phyloP scores from a whole-genome alignment of 2,797 vertebrate genomes.

The Sebastolobus altivelis region DNA sequence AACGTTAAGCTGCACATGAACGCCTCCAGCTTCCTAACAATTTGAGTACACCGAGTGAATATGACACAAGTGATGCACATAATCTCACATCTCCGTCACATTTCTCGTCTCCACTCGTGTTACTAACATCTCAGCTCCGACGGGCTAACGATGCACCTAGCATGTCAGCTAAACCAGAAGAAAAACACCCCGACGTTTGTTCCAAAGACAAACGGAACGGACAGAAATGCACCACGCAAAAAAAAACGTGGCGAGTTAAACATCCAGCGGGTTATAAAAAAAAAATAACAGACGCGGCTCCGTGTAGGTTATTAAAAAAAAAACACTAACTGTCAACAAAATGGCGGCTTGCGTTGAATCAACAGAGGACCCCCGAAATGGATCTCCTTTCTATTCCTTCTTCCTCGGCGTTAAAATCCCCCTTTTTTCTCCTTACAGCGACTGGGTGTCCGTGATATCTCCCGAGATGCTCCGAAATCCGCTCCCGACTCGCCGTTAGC shows the following conservation, averaged over 20 bases:
- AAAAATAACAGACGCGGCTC: constrained; percentile 70
- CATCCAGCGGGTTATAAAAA: constrained; percentile 39
- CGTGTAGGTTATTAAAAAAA: constrained; percentile 84
- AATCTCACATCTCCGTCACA: constrained; percentile 78
- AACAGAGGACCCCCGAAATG: constrained; percentile 88
- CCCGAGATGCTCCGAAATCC: constrained; percentile 72
- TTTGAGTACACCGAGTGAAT: constrained; percentile 39
- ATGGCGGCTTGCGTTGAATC: constrained; percentile 91
- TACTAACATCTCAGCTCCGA: constrained; percentile 78
- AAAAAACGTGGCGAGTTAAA: constrained; percentile 6
- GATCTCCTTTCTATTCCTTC: constrained; percentile 81
- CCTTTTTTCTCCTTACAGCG: constrained; percentile 61
- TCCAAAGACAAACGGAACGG: constrained; percentile 20
- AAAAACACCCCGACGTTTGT: constrained; percentile 15
- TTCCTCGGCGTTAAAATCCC: constrained; percentile 57
- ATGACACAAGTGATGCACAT: constrained; percentile 72
- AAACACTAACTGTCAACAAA: constrained; percentile 90
- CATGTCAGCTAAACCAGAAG: constrained; percentile 56
- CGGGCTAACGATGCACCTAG: constrained; percentile 80
- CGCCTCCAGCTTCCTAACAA: constrained; percentile 1
- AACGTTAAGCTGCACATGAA: constrained; percentile 10
- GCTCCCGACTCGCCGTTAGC: constrained; percentile 77
- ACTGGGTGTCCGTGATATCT: constrained; percentile 69
- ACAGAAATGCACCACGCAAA: not conserved
- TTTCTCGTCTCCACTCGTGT: constrained; percentile 78